Base-by-base conservation (phyloP, 2,888 invertebrate species). In the Carterocephalus palaemon region DNA sequence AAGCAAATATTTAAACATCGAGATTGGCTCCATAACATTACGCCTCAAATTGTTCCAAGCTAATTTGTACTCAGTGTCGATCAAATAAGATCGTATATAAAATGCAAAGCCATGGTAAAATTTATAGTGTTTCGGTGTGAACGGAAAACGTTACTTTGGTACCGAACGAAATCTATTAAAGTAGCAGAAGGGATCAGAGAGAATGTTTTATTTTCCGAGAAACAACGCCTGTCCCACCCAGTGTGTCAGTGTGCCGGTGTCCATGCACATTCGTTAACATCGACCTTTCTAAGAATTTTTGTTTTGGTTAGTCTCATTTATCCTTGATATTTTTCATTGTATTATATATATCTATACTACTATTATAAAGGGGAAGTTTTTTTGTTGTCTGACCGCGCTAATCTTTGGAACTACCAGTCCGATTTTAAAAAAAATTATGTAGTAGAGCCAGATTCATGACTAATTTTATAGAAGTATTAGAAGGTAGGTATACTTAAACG, bases 1-100 rank as follows among this genome's bases (percentile, higher is more conserved):
- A 77, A 59, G 75, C 77, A 80, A 85, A 85, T 83, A 84, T 85
- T 84, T 80, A 77, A 77, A 78, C 79, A 67, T 61, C 60, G 32
- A 73, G 70, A 77, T 78, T 79, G 75, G 63, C 65, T 75, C 64
- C 68, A 70, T 67, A 71, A 70, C 67, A 61, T 66, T 71, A 71
- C 57, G 70, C 52, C 58, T 64, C 43, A 46, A 58, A 62, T 54
- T 52, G 50, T 48, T 50, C 49, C 62, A 58, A 60, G 60, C 68
- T 57, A 78, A 73, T 70, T 67, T 72, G 59, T 56, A 60, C 74
- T 62, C 54, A 78, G 69, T 61, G 53, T 15, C 48, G 16, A 53
- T 60, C 42, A 20, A 1, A 49, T 63, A 56, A 69, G 70, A 52
- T 62, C 56, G n/a, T n/a, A n/a, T n/a, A 72, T 56, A 66, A 64